These are phyloP conservation scores for Heliconius sara DNA, from an alignment of 2,888 invertebrate species.

Conservation along the genomic window DNA sequence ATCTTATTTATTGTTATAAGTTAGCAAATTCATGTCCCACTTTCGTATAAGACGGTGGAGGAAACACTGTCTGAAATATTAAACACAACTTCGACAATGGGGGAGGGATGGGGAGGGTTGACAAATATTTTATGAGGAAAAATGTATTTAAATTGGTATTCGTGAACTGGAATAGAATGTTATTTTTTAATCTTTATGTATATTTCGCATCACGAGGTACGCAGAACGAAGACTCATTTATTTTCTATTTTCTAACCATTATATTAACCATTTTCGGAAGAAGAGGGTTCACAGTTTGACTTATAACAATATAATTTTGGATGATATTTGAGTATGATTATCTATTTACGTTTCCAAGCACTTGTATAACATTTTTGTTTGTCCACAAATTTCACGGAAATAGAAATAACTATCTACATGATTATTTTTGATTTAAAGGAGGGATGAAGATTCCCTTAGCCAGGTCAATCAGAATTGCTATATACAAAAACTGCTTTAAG, in stretches of 20 bases:
- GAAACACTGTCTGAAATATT: constrained; percentile 10
- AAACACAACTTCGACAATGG: constrained; percentile 10
- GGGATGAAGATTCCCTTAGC: too few relatives aligned
- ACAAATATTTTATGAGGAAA: constrained; percentile 11
- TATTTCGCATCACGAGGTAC: neutral
- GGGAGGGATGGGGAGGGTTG: neutral
- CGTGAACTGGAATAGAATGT: neutral
- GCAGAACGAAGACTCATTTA: neutral
- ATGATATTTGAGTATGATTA: neutral
- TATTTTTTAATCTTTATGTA: constrained; percentile 7
- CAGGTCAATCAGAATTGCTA: too few relatives aligned
- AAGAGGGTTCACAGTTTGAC: neutral
- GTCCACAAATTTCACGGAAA: neutral
- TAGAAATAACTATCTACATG: neutral
- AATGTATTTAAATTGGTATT: constrained; percentile 9
- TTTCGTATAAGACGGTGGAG: constrained; percentile 4
- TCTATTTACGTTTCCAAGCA: neutral
- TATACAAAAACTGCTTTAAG: too few relatives aligned
- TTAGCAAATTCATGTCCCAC: constrained; percentile 13
- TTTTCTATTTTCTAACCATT: neutral
- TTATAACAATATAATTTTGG: neutral
- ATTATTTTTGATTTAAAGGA: too few relatives aligned
- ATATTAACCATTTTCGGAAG: neutral
- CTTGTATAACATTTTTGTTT: neutral
- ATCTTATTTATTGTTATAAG: constrained; percentile 26